phyloP scores from a whole-genome alignment of 2,888 invertebrate genomes.

The Nymphalis polychloros region DNA sequence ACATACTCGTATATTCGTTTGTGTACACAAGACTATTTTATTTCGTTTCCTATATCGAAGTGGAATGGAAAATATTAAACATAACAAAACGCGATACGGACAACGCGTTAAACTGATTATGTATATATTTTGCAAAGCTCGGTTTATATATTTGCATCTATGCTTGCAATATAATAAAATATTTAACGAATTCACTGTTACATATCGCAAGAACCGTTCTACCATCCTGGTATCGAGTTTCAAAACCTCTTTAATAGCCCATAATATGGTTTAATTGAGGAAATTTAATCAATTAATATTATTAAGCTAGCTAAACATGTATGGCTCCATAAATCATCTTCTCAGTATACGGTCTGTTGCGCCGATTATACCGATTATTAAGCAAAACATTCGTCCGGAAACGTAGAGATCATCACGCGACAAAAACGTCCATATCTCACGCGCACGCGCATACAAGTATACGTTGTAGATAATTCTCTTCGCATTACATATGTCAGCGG shows the following conservation, averaged over 20 bases:
- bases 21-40: too few relatives aligned
- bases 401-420: conserved; percentile 58
- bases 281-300: conserved; percentile 11
- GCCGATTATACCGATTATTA: conserved; percentile 68
- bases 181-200: neutral
- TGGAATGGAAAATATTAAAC: too few relatives aligned
- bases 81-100: too few relatives aligned
- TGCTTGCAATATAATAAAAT: neutral
- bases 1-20: too few relatives aligned
- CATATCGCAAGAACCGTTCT: neutral
- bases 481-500: conserved; percentile 50
- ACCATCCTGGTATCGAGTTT: neutral
- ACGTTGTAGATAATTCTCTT: conserved; percentile 52
- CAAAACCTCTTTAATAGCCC: neutral
- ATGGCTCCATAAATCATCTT: conserved; percentile 42
- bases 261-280: conserved; percentile 13
- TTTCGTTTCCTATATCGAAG: too few relatives aligned
- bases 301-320: conserved; percentile 16
- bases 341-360: conserved; percentile 54
- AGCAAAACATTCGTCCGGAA: conserved; percentile 63
- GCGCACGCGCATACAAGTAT: conserved; percentile 50
- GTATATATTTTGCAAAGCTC: too few relatives aligned
- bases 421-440: conserved; percentile 45
- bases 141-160: too few relatives aligned
- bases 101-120: too few relatives aligned